phyloP scores from a whole-genome alignment of 2,797 vertebrate species.

The Macroramphosus scolopax region DNA sequence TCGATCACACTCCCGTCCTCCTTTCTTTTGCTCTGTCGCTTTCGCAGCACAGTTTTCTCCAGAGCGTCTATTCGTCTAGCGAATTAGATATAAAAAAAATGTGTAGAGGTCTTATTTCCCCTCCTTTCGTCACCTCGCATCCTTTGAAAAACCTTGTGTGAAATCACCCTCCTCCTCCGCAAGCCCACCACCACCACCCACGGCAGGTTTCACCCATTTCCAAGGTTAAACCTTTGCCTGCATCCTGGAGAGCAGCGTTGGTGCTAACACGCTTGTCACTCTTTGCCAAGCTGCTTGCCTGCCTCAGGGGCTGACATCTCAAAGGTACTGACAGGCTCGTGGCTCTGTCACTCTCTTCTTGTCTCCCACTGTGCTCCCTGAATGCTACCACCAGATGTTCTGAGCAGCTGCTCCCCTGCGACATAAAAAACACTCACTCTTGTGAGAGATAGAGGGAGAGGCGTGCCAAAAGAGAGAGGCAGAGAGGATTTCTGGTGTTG shows the following conservation, averaged over 20 bases:
- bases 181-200: slow-evolving; percentile 12
- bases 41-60: slow-evolving; percentile 13
- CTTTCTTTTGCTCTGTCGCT: slow-evolving; percentile 3
- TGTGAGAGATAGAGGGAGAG: slow-evolving; percentile 18
- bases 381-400: slow-evolving; percentile 66
- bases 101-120: slow-evolving; percentile 19
- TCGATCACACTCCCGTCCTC: slow-evolving; percentile 24
- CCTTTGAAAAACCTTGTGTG: slow-evolving; percentile 39
- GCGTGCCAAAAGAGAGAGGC: slow-evolving; percentile 23
- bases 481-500: slow-evolving; percentile 25
- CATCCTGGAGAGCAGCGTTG: slow-evolving; percentile 35
- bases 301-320: slow-evolving; percentile 47
- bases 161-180: slow-evolving; percentile 25
- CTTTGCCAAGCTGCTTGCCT: slow-evolving; percentile 27
- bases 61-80: slow-evolving; percentile 11
- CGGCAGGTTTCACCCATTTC: slow-evolving; percentile 38
- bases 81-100: slow-evolving; percentile 22
- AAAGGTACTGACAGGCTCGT: slow-evolving; percentile 46
- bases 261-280: slow-evolving; percentile 61
- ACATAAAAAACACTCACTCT: slow-evolving; percentile 46
- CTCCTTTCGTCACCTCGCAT: slow-evolving; percentile 33
- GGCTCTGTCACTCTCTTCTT: slow-evolving; percentile 48
- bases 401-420: slow-evolving; percentile 63
- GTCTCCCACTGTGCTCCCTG: slow-evolving; percentile 44
- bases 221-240: slow-evolving; percentile 50